phyloP scores from a whole-genome alignment of 2,113 vertebrate species.

The Progne subis region DNA sequence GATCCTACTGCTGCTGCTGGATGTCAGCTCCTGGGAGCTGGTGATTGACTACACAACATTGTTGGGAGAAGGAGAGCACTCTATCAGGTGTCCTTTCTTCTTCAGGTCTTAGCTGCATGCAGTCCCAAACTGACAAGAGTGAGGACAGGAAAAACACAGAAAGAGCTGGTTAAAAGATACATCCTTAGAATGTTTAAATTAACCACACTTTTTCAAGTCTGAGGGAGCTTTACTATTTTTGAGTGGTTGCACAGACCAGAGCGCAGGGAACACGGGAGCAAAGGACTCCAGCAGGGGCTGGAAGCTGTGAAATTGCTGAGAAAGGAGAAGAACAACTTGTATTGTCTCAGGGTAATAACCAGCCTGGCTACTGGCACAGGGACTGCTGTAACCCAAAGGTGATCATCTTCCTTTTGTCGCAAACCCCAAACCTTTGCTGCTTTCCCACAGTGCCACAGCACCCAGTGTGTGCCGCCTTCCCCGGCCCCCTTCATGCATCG shows the following conservation, averaged over 20 bases:
- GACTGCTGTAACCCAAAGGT: neutral
- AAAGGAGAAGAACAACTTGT: slow-evolving; percentile 24
- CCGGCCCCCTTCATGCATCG: neutral
- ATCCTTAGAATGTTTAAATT: neutral
- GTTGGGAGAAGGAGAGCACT: neutral
- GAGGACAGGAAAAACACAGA: neutral
- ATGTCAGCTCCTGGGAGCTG: neutral
- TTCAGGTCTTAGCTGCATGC: neutral
- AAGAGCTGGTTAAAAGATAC: neutral
- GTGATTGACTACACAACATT: neutral
- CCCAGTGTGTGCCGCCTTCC: too few species aligned
- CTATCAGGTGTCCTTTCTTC: neutral
- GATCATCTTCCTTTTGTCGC: neutral
- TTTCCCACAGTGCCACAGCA: neutral
- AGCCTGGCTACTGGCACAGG: neutral
- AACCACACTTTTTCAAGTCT: neutral
- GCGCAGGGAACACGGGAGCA: neutral
- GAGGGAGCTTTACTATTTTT: neutral
- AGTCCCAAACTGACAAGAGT: neutral
- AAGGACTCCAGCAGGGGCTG: neutral
- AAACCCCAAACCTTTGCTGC: neutral
- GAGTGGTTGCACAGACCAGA: neutral
- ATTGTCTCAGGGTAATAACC: slow-evolving; percentile 20
- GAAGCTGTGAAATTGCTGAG: slow-evolving; percentile 29
- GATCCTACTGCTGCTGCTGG: neutral